Evolutionary conservation across 2,113 vertebrate species (phyloP).

Genomic region (Pyxicephalus adspersus): DNA sequence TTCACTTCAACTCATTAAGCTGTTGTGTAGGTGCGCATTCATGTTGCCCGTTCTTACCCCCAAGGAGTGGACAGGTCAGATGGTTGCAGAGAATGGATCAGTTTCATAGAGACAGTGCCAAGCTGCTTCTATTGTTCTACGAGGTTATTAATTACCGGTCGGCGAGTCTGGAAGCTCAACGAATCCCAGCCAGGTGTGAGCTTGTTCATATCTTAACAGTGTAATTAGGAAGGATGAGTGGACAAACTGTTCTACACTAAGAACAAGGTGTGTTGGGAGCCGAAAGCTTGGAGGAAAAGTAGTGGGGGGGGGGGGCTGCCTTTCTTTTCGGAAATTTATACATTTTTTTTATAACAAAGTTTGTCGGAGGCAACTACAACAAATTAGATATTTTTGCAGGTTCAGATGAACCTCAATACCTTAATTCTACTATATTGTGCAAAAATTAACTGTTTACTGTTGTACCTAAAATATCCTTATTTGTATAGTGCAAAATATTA

Average conservation of each 20-base stretch:
- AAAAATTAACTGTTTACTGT: too few species aligned
- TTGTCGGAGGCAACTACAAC: too few species aligned
- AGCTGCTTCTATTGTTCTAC: constrained; percentile 51
- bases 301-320: neutral
- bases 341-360: neutral
- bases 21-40: constrained; percentile 30
- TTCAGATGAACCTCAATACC: too few species aligned
- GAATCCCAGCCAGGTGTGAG: constrained; percentile 54
- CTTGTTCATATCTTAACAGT: constrained; percentile 7
- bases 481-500: too few species aligned
- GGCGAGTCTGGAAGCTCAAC: constrained; percentile 30
- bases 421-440: too few species aligned
- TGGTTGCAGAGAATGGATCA: constrained; percentile 26
- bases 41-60: constrained; percentile 1
- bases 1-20: constrained; percentile 48
- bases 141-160: constrained; percentile 52
- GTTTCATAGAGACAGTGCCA: constrained; percentile 33
- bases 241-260: constrained; percentile 24
- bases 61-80: constrained; percentile 47
- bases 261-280: neutral
- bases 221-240: constrained; percentile 51
- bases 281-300: too few species aligned
- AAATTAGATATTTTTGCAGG: too few species aligned
- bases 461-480: too few species aligned
- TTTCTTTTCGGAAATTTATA: neutral